Evolutionary conservation across 2,797 vertebrate species (phyloP).

Genomic region (Taenioides sp.): DNA sequence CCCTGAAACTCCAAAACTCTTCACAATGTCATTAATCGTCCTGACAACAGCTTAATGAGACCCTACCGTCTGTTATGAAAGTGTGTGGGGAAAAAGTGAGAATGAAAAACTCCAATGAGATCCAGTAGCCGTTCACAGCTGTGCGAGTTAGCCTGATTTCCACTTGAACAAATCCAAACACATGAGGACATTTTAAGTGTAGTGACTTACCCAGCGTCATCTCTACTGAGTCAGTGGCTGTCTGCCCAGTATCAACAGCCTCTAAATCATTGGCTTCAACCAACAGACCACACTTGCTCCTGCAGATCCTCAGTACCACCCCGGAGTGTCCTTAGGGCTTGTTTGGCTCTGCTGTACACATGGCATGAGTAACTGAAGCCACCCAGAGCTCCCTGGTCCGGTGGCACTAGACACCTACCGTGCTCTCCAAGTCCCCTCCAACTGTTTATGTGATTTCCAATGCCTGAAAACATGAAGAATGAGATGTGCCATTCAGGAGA

Average conservation of each 20-base stretch:
- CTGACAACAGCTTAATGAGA: constrained; percentile 81
- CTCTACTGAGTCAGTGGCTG: constrained; percentile 76
- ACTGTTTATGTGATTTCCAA: constrained; percentile 59
- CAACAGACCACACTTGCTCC: constrained; percentile 76
- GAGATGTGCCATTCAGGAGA: constrained; percentile 42
- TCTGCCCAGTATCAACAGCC: constrained; percentile 80
- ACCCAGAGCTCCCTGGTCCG: constrained; percentile 67
- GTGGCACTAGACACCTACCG: constrained; percentile 65
- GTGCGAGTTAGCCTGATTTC: constrained; percentile 70
- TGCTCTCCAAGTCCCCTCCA: constrained; percentile 58
- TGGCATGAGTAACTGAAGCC: constrained; percentile 74
- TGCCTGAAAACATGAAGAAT: constrained; percentile 47
- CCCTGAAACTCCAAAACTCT: constrained; percentile 73
- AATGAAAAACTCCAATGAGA: constrained; percentile 64
- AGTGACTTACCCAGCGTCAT: constrained; percentile 79
- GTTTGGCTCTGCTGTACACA: constrained; percentile 75
- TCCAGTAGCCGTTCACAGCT: constrained; percentile 78
- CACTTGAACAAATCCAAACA: constrained; percentile 80
- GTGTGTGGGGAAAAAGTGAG: constrained; percentile 54
- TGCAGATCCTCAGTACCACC: constrained; percentile 71
- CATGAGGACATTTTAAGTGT: constrained; percentile 79
- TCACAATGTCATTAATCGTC: constrained; percentile 78
- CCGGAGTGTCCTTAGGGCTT: constrained; percentile 74
- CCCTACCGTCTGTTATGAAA: constrained; percentile 78
- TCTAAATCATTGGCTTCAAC: constrained; percentile 78